Percentiles rank a stretch among this genome's conserved stretches.
phyloP scores from a whole-genome alignment of 1,140 invertebrate species.

The Drosophila eugracilis region DNA sequence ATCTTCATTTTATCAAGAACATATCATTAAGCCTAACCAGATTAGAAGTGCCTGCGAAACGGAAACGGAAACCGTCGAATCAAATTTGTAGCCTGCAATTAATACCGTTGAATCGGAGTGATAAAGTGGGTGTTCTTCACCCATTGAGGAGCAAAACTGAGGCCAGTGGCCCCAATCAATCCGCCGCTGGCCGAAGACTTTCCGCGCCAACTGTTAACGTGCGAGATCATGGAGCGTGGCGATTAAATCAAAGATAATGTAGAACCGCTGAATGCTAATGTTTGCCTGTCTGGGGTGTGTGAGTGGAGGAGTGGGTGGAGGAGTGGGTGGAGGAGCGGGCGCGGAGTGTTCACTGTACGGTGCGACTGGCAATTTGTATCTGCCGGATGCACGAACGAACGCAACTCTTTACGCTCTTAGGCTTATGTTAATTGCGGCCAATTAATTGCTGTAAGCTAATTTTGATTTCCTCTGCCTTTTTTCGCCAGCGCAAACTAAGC shows the following conservation, averaged over 20 bases:
- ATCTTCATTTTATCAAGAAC: no score
- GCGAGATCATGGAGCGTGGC: conserved; percentile 68
- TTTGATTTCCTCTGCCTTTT: conserved; percentile 60
- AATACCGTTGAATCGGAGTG: neutral
- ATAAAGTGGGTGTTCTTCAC: neutral
- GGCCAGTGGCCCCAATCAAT: conserved; percentile 31
- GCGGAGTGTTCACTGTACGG: conserved; percentile 7
- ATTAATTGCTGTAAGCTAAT: conserved; percentile 69
- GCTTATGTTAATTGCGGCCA: conserved; percentile 63
- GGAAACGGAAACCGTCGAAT: neutral
- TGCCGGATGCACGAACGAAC: conserved; percentile 49
- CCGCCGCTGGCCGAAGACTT: conserved; percentile 40
- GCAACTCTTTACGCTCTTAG: conserved; percentile 39
- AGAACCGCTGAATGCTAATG: conserved; percentile 38
- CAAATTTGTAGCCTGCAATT: no score
- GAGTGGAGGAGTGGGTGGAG: conserved; percentile 6
- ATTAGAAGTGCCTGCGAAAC: no score
- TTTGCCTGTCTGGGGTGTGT: neutral
- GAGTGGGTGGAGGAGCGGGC: neutral
- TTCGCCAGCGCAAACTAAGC: conserved; percentile 50
- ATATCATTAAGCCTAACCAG: no score
- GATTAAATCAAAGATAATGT: conserved; percentile 61
- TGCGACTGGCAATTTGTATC: conserved; percentile 23
- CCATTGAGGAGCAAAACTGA: conserved; percentile 22
- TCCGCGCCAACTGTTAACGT: conserved; percentile 56